Evolutionary conservation across 2,888 invertebrate genomes (phyloP), one percentile per base, ranked within the genome.

Genomic region (Temnothorax unifasciatus): DNA sequence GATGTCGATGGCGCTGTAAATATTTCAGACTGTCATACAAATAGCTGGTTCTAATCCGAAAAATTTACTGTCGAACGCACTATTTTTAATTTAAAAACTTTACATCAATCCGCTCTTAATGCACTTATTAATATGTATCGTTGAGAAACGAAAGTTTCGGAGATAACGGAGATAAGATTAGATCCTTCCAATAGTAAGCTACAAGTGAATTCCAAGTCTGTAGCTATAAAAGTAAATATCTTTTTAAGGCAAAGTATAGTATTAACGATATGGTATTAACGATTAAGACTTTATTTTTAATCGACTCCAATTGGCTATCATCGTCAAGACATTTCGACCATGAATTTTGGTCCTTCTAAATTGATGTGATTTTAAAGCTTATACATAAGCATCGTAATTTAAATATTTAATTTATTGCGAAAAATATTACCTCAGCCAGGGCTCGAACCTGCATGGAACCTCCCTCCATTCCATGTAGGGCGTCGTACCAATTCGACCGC

Each of bases 41-140:
- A 21, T 8, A 68, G 25, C 74, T 77, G 1, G 11, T 25, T 13
- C 2, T 38, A 41, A 41, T 59, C 6, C 25, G 25, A 64, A 83
- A 64, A 88, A 85, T 81, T 85, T 83, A 73, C 63, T 61, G 75
- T 75, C 69, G 9, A 50, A 34, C 6, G 59, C 59, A 38, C 47
- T 11, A 44, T 84, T 38, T 25, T 18, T 41, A 25, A 38, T 52
- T 76, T 3, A 25, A 66, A n/a, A 66, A 52, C 13, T 61, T 47
- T 29, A 18, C 9, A 29, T 13, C 44, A 13, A n/a, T 9, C 6
- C 57, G 21, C 47, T 25, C 38, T 63, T 64, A 25, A 76, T 63
- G 18, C 8, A 18, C 8, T 41, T 52, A 25, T 25, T 66, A 52
- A 64, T 64, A 15, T 34, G 25, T 2, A 50, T 25, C 15, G 4